These are phyloP conservation scores for Passerina amoena DNA, from an alignment of 2,113 vertebrate species.

Conservation along the genomic window DNA sequence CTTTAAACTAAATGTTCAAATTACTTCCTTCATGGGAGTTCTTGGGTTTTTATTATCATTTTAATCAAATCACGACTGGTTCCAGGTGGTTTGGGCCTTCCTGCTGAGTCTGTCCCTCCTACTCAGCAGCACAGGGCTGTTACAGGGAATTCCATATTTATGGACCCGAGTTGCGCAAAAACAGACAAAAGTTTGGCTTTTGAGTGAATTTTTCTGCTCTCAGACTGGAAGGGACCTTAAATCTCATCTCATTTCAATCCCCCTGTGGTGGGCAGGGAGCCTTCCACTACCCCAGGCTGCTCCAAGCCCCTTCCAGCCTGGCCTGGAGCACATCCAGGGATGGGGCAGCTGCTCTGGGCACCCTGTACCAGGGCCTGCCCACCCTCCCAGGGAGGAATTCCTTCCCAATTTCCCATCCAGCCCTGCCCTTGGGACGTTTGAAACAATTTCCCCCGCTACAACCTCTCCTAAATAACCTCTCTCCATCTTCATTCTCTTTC, in stretches of 20 bases:
- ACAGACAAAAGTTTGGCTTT: background rate
- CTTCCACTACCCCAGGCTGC: background rate
- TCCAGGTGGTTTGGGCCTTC: background rate
- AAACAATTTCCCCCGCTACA: background rate
- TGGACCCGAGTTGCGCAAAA: background rate
- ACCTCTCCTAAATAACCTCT: background rate
- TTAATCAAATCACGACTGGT: background rate
- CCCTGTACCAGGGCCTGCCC: background rate
- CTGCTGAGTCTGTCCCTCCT: background rate
- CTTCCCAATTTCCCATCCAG: background rate
- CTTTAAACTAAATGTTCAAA: background rate
- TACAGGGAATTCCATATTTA: background rate
- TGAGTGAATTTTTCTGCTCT: background rate
- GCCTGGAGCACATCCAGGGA: background rate
- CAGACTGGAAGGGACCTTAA: background rate
- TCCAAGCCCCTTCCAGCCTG: background rate
- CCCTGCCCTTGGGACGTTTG: background rate
- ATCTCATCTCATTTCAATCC: background rate
- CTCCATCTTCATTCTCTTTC: background rate
- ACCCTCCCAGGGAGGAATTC: background rate
- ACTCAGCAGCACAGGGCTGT: background rate
- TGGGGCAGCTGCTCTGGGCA: background rate
- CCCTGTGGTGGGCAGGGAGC: background rate
- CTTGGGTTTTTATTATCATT: background rate
- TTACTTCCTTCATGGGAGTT: background rate